Percentiles rank a stretch among this genome's conserved stretches.
Evolutionary conservation across 2,797 vertebrate genomes (phyloP).

Genomic region (Limnodromus scolopaceus): DNA sequence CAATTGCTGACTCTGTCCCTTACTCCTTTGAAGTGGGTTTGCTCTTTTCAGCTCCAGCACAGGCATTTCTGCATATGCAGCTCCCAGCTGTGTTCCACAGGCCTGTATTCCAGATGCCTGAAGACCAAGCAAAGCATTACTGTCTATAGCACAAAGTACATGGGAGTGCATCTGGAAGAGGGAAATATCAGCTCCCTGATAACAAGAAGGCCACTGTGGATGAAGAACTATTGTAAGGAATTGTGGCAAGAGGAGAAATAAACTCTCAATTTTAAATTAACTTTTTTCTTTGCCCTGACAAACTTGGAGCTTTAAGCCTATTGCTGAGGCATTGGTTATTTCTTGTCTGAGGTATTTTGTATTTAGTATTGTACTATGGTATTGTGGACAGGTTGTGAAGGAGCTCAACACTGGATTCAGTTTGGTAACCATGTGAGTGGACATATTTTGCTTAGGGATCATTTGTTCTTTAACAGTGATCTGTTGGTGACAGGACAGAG

Average conservation of each 20-base stretch:
- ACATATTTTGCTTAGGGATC: background rate
- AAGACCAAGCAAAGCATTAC: background rate
- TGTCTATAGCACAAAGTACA: background rate
- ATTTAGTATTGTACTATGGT: background rate
- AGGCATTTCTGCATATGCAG: background rate
- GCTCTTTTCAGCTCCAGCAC: background rate
- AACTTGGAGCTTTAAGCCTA: background rate
- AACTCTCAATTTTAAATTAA: background rate
- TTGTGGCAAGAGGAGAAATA: background rate
- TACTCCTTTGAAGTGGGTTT: slow-evolving; percentile 40
- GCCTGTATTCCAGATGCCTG: background rate
- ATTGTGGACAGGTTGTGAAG: background rate
- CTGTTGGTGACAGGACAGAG: background rate
- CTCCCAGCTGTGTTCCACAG: background rate
- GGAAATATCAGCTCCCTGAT: background rate
- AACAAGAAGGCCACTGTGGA: background rate
- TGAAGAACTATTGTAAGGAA: background rate
- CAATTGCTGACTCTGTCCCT: background rate
- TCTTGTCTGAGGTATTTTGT: background rate
- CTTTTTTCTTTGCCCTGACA: background rate
- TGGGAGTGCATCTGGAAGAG: background rate
- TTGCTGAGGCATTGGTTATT: background rate
- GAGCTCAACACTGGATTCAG: background rate
- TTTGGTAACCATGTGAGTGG: background rate
- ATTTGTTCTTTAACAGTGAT: background rate